Base-by-base conservation (phyloP, 2,113 vertebrate species). In the Cynoglossus semilaevis region DNA sequence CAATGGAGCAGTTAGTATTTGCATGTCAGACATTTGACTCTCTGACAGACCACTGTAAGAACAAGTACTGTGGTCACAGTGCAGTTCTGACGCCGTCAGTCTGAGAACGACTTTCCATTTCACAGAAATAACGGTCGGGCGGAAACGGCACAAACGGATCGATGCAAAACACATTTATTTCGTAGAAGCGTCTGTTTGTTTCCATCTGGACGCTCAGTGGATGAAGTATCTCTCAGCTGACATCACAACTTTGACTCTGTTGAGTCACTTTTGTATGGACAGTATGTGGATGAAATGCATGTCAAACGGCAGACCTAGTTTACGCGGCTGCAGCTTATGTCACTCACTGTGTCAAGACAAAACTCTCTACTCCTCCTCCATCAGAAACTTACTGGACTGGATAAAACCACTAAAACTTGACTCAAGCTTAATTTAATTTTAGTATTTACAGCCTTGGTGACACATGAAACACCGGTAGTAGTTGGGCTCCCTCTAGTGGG, bases 111-210 rank as follows among this genome's bases (percentile, higher is more conserved):
- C 61, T 76, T 77, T 81, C 61, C 71, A 10, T 63, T 75, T 77
- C 55, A 63, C 14, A 57, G 45, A 36, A 64, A 29, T 22, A 15
- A 18, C 17, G 29, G 6, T 51, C 36, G 0, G 9, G 45, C 9
- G 54, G 41, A 62, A 76, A 74, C 35, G 60, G 44, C 44, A 68
- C 48, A 69, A 81, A 79, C 59, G 67, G 78, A 83, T 87, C 76
- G 12, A 85, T 81, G 69, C 19, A 52, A 65, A 76, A 37, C n/a
- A 43, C 67, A 44, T 67, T 58, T 63, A 37, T 46, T 14, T 56
- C 63, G 34, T 67, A 48, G 12, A 38, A 38, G 41, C 9, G 45
- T 9, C 50, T 46, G n/a, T 35, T 60, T 75, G 58, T 58, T 68
- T 68, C 66, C 56, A 53, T 56, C 19, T 55, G 47, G 57, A 62